Conservation (phyloP, 1,140 invertebrate genomes). For the Apocrypta bakeri region DNA sequence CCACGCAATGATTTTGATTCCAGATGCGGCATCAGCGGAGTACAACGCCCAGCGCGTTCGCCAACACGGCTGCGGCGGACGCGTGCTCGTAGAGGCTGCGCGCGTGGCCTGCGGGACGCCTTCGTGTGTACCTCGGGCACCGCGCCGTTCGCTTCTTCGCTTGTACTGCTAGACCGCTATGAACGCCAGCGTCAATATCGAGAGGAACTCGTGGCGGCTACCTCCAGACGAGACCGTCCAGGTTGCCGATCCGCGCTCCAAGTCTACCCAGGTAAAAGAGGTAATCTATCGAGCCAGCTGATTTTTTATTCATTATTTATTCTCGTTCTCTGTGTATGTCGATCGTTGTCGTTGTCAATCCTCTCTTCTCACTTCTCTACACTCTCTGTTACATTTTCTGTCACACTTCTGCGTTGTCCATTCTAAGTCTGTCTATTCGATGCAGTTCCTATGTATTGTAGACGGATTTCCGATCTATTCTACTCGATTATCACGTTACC, state of each 20-base stretch:
- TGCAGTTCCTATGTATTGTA: too few relatives aligned
- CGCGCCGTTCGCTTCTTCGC: neutral
- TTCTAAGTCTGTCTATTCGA: too few relatives aligned
- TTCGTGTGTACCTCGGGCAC: constrained; percentile 10
- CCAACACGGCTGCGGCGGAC: neutral
- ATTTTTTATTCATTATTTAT: neutral
- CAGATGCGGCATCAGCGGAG: constrained; percentile 14
- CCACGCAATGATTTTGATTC: neutral
- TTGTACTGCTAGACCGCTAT: constrained; percentile 74
- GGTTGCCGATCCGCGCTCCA: constrained; percentile 86
- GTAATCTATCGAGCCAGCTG: constrained; percentile 50
- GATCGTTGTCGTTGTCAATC: neutral
- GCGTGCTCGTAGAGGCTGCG: constrained; percentile 51
- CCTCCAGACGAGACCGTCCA: constrained; percentile 91
- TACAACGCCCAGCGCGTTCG: neutral
- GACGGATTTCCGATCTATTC: too few relatives aligned
- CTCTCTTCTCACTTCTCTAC: neutral
- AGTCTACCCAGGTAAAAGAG: constrained; percentile 80
- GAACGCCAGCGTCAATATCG: constrained; percentile 88
- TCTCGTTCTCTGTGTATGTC: neutral
- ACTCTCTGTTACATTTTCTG: neutral
- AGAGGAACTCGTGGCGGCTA: constrained; percentile 89
- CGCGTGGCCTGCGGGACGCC: constrained; percentile 39
- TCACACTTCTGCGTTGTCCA: neutral
- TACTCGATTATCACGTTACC: too few relatives aligned